A percentile compares a stretch with the other conserved stretches of the same genome.
Evolutionary conservation across 2,797 vertebrate species (phyloP).

Genomic region (Neosilurus mollespiculum): DNA sequence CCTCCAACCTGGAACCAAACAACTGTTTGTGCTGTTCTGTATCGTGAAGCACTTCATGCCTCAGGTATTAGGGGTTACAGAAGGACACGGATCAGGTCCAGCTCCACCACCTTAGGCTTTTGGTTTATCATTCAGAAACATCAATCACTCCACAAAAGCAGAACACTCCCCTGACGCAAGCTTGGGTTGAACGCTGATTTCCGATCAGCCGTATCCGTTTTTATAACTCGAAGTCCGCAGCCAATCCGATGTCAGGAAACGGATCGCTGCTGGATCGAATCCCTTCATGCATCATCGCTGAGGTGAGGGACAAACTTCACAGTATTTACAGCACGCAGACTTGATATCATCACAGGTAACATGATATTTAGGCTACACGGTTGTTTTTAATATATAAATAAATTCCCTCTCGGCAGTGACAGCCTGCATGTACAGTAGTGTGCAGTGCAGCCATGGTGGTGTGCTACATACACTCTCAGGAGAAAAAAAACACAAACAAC

Average conservation of each 20-base stretch:
- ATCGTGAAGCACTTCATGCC: neutral
- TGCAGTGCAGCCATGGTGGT: conserved; percentile 57
- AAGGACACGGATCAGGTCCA: neutral
- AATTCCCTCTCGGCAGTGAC: conserved; percentile 27
- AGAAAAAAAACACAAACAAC: neutral
- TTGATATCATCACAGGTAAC: conserved; percentile 28
- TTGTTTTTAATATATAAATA: conserved; percentile 33
- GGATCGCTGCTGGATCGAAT: neutral
- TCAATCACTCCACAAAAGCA: neutral
- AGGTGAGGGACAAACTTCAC: conserved; percentile 55
- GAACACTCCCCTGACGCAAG: neutral
- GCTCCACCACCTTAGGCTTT: neutral
- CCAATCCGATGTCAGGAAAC: neutral
- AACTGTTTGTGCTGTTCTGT: too few relatives aligned
- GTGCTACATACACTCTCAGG: neutral
- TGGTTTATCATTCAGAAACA: neutral
- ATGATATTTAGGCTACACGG: conserved; percentile 31
- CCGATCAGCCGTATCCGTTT: neutral
- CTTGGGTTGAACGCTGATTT: neutral
- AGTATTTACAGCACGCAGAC: conserved; percentile 51
- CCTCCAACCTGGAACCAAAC: neutral
- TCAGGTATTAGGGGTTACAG: neutral
- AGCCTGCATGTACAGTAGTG: conserved; percentile 60
- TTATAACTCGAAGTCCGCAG: neutral
- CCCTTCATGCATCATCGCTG: neutral